Evolutionary conservation across 2,888 invertebrate species (phyloP).

Genomic region (Aporophyla nigra): DNA sequence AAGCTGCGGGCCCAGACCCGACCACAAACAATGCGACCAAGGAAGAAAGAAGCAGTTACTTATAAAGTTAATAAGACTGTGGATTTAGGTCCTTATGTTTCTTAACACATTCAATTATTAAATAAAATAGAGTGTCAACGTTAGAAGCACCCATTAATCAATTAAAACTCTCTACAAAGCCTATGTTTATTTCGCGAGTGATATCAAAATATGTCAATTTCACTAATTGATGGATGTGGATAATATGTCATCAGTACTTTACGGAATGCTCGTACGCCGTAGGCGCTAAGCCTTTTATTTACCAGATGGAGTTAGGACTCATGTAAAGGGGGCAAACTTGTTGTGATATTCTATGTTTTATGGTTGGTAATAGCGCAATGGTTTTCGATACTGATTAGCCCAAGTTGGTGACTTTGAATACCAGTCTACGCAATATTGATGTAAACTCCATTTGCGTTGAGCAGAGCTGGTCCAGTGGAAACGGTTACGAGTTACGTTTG

Average conservation of each 20-base stretch:
- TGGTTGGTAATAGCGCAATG: no score
- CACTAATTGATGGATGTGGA: conserved; percentile 46
- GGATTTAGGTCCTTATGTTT: neutral
- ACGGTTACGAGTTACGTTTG: neutral
- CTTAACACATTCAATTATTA: neutral
- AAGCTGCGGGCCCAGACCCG: no score
- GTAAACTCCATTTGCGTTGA: neutral
- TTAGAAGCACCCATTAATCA: conserved; percentile 35
- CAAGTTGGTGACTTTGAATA: neutral
- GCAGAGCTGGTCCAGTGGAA: neutral
- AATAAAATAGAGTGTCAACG: neutral
- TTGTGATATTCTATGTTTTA: neutral
- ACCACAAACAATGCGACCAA: no score
- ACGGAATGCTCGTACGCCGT: neutral
- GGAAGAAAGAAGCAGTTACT: neutral
- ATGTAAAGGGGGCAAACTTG: no score
- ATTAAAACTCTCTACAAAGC: conserved; percentile 26
- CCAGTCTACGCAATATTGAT: neutral
- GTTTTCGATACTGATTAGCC: neutral
- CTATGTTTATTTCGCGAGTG: neutral
- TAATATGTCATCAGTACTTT: neutral
- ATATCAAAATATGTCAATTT: conserved; percentile 18
- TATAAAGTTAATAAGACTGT: neutral
- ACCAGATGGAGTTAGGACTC: neutral
- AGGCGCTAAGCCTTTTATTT: neutral